These are phyloP conservation scores for Bubo scandiacus DNA, from an alignment of 2,113 vertebrate species.

Conservation along the genomic window DNA sequence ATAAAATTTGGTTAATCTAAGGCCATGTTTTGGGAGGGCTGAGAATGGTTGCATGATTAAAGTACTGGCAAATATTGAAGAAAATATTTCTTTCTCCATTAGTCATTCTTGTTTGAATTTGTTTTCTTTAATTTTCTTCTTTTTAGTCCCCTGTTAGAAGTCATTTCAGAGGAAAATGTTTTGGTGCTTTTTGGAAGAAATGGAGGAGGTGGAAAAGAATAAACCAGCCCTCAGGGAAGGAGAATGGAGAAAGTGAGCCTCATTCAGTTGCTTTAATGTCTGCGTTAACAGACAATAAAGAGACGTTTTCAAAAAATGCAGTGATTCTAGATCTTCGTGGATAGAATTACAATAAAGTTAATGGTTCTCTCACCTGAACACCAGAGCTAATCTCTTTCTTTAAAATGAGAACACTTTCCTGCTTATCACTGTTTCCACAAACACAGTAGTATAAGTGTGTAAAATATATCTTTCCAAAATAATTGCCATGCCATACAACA, in stretches of 20 bases:
- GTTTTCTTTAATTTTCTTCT: not conserved
- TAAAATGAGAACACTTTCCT: not conserved
- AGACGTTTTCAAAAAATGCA: not conserved
- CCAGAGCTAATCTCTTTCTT: not conserved
- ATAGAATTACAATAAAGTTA: conserved; percentile 35
- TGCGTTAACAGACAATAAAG: conserved; percentile 12
- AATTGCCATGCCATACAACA: not conserved
- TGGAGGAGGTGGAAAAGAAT: not conserved
- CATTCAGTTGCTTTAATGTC: conserved; percentile 41
- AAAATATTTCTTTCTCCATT: not conserved
- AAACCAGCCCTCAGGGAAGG: conserved; percentile 44
- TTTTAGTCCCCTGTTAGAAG: not conserved
- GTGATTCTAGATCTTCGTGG: not conserved
- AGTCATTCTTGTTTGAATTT: not conserved
- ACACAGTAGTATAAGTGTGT: not conserved
- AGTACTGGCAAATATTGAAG: not conserved
- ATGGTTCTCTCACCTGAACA: not conserved
- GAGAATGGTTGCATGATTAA: not conserved
- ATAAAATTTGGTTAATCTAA: not conserved
- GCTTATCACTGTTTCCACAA: not conserved
- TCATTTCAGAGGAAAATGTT: not conserved
- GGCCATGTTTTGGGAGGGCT: not conserved
- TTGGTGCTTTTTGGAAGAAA: not conserved
- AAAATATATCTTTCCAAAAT: not conserved
- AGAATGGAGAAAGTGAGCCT: conserved; percentile 14